A percentile compares a stretch with the other conserved stretches of the same genome.
Evolutionary conservation across 2,113 vertebrate species (phyloP).

Genomic region (Gulo gulo): DNA sequence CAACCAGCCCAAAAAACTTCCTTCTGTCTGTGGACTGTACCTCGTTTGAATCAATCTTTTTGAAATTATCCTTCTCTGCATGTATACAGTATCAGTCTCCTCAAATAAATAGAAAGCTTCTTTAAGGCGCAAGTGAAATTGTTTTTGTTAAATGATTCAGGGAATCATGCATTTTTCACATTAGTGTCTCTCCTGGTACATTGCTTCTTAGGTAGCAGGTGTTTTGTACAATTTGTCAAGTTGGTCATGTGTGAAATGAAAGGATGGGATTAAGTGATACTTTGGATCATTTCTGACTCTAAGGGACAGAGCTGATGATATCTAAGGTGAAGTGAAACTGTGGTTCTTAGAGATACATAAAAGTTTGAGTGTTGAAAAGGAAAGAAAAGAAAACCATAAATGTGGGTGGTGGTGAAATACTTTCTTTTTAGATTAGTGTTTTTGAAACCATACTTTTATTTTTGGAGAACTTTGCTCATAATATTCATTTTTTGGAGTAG

Average conservation of each 20-base stretch:
- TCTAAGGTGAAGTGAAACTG: neutral
- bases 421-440: neutral
- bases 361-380: neutral
- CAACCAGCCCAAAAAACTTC: neutral
- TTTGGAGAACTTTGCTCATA: constrained; percentile 30
- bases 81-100: neutral
- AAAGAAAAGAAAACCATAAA: neutral
- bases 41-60: neutral
- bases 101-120: neutral
- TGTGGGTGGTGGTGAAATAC: neutral
- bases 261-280: neutral
- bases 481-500: constrained; percentile 54
- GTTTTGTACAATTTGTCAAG: neutral
- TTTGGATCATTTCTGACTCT: neutral
- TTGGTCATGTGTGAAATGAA: neutral
- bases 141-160: neutral
- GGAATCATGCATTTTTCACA: neutral
- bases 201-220: neutral
- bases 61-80: neutral
- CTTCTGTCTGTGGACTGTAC: neutral
- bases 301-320: neutral
- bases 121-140: neutral
- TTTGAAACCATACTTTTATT: constrained; percentile 48
- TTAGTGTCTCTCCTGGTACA: neutral
- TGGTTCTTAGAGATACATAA: neutral